These are phyloP conservation scores for Rhagophthalmus giganteus DNA, from an alignment of 2,888 invertebrate genomes.

Conservation along the genomic window DNA sequence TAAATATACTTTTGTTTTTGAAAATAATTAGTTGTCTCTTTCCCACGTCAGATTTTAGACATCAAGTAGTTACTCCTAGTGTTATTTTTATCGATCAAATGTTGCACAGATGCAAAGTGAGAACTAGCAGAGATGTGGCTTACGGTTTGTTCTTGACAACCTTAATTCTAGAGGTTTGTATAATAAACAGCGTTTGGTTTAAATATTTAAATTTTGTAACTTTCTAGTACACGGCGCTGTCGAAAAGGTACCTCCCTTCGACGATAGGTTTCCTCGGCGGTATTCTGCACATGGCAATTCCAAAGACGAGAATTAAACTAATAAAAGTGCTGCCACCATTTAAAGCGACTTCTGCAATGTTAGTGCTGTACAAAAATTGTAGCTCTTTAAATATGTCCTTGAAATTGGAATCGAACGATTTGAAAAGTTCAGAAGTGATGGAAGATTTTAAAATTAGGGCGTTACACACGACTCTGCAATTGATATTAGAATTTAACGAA, in stretches of 20 bases:
- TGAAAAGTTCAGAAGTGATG: slow-evolving; percentile 58
- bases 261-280: slow-evolving; percentile 79
- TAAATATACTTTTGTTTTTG: slow-evolving; percentile 77
- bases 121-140: slow-evolving; percentile 68
- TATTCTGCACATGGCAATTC: slow-evolving; percentile 70
- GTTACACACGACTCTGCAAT: slow-evolving; percentile 59
- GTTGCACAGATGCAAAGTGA: slow-evolving; percentile 66
- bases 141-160: slow-evolving; percentile 77
- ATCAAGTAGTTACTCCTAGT: slow-evolving; percentile 85
- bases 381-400: slow-evolving; percentile 47
- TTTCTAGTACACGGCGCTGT: slow-evolving; percentile 70
- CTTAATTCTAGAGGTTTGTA: slow-evolving; percentile 70
- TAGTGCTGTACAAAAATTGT: slow-evolving; percentile 62
- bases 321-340: slow-evolving; percentile 72
- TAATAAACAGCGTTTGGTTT: not conserved
- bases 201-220: not conserved
- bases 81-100: slow-evolving; percentile 83
- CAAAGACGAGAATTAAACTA: slow-evolving; percentile 63
- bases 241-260: slow-evolving; percentile 81
- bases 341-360: slow-evolving; percentile 54
- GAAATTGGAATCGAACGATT: slow-evolving; percentile 62
- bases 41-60: slow-evolving; percentile 88
- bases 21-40: slow-evolving; percentile 81
- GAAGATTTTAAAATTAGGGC: slow-evolving; percentile 68
- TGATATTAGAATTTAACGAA: slow-evolving; percentile 64